Evolutionary conservation across 2,113 vertebrate genomes (phyloP).

Genomic region (Arizona elegans): DNA sequence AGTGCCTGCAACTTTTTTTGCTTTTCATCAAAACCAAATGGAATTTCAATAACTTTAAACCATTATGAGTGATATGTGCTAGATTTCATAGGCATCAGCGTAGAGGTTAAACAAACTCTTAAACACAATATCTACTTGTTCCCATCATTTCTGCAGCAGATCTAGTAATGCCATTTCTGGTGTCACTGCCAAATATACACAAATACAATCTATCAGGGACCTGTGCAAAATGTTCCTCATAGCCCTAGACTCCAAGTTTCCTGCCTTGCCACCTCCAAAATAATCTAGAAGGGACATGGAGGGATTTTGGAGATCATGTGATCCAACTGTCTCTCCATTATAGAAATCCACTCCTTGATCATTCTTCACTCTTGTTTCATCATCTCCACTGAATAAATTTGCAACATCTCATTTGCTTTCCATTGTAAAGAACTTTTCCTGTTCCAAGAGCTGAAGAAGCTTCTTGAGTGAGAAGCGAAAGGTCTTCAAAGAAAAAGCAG

Average conservation of each 20-base stretch:
- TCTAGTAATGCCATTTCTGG: not conserved
- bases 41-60: not conserved
- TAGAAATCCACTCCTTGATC: not conserved
- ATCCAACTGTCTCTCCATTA: not conserved
- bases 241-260: not conserved
- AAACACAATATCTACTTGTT: not conserved
- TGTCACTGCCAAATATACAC: not conserved
- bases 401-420: not conserved
- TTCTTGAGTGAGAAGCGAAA: too few relatives aligned
- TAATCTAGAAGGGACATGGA: not conserved
- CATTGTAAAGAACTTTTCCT: not conserved
- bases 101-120: not conserved
- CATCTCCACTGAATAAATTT: not conserved
- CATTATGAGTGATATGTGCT: not conserved
- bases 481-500: too few relatives aligned
- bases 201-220: not conserved
- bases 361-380: not conserved
- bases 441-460: too few relatives aligned
- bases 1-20: not conserved
- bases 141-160: not conserved
- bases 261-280: not conserved
- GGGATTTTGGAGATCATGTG: not conserved
- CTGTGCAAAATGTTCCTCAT: not conserved
- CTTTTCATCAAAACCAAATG: not conserved
- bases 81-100: not conserved